Evolutionary conservation across 2,113 vertebrate genomes (phyloP), one percentile per base, ranked within the genome.

Genomic region (Anarrhichthys ocellatus): DNA sequence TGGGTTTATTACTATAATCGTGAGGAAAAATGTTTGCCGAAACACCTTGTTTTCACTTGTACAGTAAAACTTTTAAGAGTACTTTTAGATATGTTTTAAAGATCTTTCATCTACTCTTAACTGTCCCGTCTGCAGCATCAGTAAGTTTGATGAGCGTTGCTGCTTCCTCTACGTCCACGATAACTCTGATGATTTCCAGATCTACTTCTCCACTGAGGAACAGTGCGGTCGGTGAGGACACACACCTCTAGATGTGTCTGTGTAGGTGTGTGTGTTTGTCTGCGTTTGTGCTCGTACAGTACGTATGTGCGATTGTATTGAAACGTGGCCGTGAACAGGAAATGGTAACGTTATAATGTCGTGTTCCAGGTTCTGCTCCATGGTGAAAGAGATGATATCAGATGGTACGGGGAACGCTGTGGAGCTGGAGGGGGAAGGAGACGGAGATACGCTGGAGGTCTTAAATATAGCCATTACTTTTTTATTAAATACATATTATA

Each of bases 141-240:
- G 97, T 83, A 98, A 98, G 90, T 97, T 97, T 80, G 98, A 99
- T 63, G 98, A 97, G 88, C 96, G 96, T 4, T 99, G 97, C 91
- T 99, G 97, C 90, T 99, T 99, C 95, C 95, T 99, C 50, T 98
- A 98, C 63, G 96, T 99, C 79, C 96, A 97, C 56, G 96, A 98
- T 88, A 99, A 99, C 92, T 98, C 96, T 0, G 97, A 99, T 9
- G 97, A 99, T 92, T 99, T 99, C 94, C 97, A 99, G 94, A 97
- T 99, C 91, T 99, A 96, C 92, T 99, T 99, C 94, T 98, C 98
- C 84, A 98, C 96, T 0, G 96, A 98, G 95, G 94, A 95, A 44
- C 97, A 97, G 3, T 97, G 97, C 67, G 96, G 90, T 87, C 97
- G 98, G 97, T 99, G 82, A 96, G 96, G 72, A 86, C 82, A 78